A percentile compares a stretch with the other conserved stretches of the same genome.
phyloP scores from a whole-genome alignment of 2,113 vertebrate species.

The Nesoenas mayeri region DNA sequence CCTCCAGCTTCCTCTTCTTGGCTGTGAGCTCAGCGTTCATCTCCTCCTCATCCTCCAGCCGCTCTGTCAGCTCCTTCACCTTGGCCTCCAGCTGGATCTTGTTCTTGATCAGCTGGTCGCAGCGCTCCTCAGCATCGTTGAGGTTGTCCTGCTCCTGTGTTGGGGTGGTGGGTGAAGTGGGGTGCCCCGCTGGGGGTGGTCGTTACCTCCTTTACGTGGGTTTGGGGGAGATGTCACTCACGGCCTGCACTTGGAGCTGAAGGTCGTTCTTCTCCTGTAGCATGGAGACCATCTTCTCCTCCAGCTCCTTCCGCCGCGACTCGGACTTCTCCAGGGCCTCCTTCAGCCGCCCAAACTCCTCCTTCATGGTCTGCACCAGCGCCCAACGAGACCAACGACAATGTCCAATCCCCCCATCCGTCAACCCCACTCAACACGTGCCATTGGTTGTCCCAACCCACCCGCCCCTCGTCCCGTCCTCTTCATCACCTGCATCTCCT shows the following conservation, averaged over 20 bases:
- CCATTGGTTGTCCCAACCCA: too few relatives aligned
- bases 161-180: too few relatives aligned
- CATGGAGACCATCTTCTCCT: constrained; percentile 93
- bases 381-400: too few relatives aligned
- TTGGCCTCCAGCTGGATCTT: constrained; percentile 92
- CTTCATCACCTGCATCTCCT: constrained; percentile 75
- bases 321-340: constrained; percentile 90
- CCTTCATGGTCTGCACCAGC: constrained; percentile 69
- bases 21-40: constrained; percentile 60
- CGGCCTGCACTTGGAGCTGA: constrained; percentile 90
- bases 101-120: constrained; percentile 89
- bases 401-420: too few relatives aligned
- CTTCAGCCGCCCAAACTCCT: constrained; percentile 82
- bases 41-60: constrained; percentile 90
- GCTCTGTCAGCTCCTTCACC: constrained; percentile 83
- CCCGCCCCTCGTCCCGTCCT: background rate
- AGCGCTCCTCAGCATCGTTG: constrained; percentile 86
- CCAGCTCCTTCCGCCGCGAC: constrained; percentile 85
- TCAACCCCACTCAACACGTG: too few relatives aligned
- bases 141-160: constrained; percentile 92
- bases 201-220: too few relatives aligned
- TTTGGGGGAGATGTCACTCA: constrained; percentile 53
- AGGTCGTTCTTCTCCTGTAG: constrained; percentile 94
- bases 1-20: constrained; percentile 81
- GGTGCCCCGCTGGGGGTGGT: too few relatives aligned